These are phyloP conservation scores for Blastomussa wellsi DNA, from an alignment of 92 coral and sea anemone species.

Conservation along the genomic window DNA sequence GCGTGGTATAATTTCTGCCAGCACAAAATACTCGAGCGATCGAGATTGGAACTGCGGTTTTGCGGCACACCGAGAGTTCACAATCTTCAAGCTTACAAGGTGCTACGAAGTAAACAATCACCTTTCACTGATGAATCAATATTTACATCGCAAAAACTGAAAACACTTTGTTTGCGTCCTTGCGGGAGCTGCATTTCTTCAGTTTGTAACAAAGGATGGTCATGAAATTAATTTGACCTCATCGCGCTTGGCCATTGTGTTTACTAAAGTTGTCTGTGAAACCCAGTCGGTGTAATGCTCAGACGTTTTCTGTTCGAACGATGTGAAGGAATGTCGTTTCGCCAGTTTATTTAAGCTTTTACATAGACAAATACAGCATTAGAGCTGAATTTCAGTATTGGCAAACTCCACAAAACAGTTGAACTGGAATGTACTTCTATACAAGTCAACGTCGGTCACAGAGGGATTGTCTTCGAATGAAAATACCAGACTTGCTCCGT, in stretches of 20 bases:
- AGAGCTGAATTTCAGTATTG: not conserved
- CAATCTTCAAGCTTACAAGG: not conserved
- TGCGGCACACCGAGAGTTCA: slow-evolving; percentile 12
- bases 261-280: not conserved
- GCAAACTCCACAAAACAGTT: not conserved
- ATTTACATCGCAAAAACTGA: slow-evolving; percentile 18
- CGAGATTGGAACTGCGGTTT: not conserved
- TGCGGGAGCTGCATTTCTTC: slow-evolving; percentile 8
- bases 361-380: not conserved
- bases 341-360: not conserved
- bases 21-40: not conserved
- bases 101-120: slow-evolving; percentile 9
- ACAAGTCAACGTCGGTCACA: not conserved
- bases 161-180: not conserved
- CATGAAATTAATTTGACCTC: slow-evolving; percentile 28
- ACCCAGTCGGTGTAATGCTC: not conserved
- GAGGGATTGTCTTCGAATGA: not conserved
- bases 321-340: slow-evolving; percentile 26
- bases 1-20: not conserved
- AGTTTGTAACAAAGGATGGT: not conserved
- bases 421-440: not conserved
- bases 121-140: slow-evolving; percentile 28
- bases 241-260: not conserved
- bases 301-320: not conserved
- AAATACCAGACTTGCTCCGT: not conserved